Conservation (phyloP, 2,888 invertebrate species). For the Coleophora flavipennella region DNA sequence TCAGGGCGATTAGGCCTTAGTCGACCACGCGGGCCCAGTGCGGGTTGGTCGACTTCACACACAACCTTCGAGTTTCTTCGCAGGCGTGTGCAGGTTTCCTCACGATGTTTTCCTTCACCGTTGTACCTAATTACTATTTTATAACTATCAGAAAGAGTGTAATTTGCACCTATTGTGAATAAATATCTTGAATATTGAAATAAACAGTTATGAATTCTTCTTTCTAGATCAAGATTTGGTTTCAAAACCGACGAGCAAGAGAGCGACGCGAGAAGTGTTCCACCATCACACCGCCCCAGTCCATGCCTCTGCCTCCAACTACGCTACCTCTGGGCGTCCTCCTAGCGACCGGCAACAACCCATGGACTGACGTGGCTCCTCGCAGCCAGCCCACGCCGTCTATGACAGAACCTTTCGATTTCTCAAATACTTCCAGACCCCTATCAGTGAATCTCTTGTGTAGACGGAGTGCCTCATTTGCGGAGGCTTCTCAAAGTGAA, state of each 20-base stretch:
- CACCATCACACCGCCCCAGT: slow-evolving; percentile 42
- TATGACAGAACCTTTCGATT: not conserved
- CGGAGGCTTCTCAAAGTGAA: slow-evolving; percentile 20
- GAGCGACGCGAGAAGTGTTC: slow-evolving; percentile 77
- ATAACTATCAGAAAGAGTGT: too few relatives aligned
- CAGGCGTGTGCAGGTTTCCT: too few relatives aligned
- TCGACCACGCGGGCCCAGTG: too few relatives aligned
- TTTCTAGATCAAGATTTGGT: slow-evolving; percentile 79
- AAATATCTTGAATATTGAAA: too few relatives aligned
- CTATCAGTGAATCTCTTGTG: not conserved
- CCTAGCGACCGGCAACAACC: not conserved
- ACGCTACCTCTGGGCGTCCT: not conserved
- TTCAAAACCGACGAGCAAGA: slow-evolving; percentile 84
- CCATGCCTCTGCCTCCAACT: slow-evolving; percentile 46
- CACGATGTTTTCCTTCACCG: too few relatives aligned
- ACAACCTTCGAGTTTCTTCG: too few relatives aligned
- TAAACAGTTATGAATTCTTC: too few relatives aligned
- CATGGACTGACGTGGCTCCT: not conserved
- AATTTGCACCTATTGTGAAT: too few relatives aligned
- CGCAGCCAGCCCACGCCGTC: not conserved
- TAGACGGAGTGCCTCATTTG: slow-evolving; percentile 2
- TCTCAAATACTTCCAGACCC: not conserved
- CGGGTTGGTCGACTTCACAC: too few relatives aligned
- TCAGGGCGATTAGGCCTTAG: too few relatives aligned
- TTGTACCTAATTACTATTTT: too few relatives aligned